phyloP scores from a whole-genome alignment of 2,888 invertebrate genomes.

The Vandiemenella viatica region DNA sequence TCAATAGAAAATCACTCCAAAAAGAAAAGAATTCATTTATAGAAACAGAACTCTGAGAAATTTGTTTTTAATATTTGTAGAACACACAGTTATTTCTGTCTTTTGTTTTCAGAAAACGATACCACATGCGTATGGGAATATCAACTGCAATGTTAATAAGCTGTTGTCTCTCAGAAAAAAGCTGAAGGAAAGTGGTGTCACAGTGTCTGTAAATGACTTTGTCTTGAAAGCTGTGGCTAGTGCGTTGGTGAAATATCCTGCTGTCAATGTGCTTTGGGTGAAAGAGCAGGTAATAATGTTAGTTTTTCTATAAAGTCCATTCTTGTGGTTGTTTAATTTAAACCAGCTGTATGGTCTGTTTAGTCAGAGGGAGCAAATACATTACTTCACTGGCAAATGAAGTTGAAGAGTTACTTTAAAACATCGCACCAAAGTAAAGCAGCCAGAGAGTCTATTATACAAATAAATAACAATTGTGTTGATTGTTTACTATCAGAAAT shows the following conservation, averaged over 20 bases:
- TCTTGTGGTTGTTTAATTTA: too few relatives aligned
- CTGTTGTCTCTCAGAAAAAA: conserved; percentile 35
- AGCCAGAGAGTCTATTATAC: too few relatives aligned
- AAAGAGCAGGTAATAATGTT: conserved; percentile 29
- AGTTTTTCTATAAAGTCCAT: conserved; percentile 16
- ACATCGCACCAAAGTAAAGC: too few relatives aligned
- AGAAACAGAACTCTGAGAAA: too few relatives aligned
- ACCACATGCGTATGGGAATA: conserved; percentile 48
- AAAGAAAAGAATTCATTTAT: too few relatives aligned
- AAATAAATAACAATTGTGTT: too few relatives aligned
- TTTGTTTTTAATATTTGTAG: background rate
- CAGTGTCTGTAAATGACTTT: conserved; percentile 49
- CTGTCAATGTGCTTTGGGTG: conserved; percentile 32
- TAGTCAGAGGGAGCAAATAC: too few relatives aligned
- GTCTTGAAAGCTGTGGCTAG: conserved; percentile 46
- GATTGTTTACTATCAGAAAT: too few relatives aligned
- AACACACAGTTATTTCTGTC: background rate
- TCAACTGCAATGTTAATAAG: conserved; percentile 36
- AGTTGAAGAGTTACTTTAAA: too few relatives aligned
- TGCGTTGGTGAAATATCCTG: conserved; percentile 36
- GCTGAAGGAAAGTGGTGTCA: conserved; percentile 34
- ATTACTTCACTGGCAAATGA: too few relatives aligned
- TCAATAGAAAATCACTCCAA: too few relatives aligned
- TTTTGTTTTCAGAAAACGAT: conserved; percentile 36
- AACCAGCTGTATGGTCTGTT: too few relatives aligned